These are phyloP conservation scores for Amphipyra tragopoginis DNA, from an alignment of 2,888 invertebrate species.

Conservation along the genomic window DNA sequence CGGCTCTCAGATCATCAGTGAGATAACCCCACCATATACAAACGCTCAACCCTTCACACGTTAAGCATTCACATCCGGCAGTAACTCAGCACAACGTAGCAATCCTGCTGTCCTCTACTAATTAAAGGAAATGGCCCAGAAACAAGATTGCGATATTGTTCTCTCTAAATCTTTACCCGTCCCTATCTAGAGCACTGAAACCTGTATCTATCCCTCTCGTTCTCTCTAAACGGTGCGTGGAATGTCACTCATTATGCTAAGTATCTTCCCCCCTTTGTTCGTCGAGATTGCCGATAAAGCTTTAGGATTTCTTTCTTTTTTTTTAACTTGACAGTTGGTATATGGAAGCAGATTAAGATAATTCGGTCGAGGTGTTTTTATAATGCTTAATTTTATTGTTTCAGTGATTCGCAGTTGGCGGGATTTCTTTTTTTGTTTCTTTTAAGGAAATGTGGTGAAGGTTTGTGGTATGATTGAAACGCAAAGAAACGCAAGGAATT, in stretches of 20 bases:
- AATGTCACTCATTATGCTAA: slow-evolving; percentile 90
- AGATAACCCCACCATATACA: slow-evolving; percentile 22
- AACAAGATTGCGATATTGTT: slow-evolving; percentile 91
- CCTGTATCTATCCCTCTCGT: slow-evolving; percentile 60
- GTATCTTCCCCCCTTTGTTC: slow-evolving; percentile 85
- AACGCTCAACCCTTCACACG: slow-evolving; percentile 55
- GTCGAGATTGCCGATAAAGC: slow-evolving; percentile 80
- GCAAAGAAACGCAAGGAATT: background rate
- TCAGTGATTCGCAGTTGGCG: slow-evolving; percentile 56
- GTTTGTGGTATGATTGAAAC: no score
- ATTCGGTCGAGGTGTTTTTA: slow-evolving; percentile 79
- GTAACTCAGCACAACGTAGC: slow-evolving; percentile 78
- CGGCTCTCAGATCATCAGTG: slow-evolving; percentile 6
- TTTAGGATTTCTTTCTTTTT: slow-evolving; percentile 69
- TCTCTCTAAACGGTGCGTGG: slow-evolving; percentile 84
- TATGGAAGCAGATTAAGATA: slow-evolving; percentile 89
- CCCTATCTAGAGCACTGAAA: slow-evolving; percentile 57
- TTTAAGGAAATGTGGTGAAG: slow-evolving; percentile 18
- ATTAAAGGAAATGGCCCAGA: slow-evolving; percentile 90
- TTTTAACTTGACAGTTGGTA: slow-evolving; percentile 87
- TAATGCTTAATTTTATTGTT: slow-evolving; percentile 79
- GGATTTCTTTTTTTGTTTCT: slow-evolving; percentile 37
- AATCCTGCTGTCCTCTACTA: slow-evolving; percentile 87
- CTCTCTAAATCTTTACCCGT: slow-evolving; percentile 74
- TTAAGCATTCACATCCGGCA: slow-evolving; percentile 71